Evolutionary conservation across 2,888 invertebrate species (phyloP).

Genomic region (Apamea anceps): DNA sequence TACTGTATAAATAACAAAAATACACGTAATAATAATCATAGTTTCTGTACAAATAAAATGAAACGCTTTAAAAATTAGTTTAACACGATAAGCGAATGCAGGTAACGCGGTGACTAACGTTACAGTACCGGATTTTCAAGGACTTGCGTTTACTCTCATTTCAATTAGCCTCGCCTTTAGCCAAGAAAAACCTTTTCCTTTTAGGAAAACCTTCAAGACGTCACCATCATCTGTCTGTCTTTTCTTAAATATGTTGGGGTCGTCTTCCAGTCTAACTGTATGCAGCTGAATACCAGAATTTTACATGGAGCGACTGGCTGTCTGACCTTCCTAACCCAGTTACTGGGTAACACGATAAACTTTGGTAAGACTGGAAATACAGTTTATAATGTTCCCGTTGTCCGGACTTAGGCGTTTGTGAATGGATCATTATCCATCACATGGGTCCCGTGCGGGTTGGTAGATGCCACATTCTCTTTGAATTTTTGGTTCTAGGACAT

Average conservation of each 20-base stretch:
- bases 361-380: neutral
- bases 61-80: conserved; percentile 33
- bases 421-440: neutral
- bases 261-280: too few relatives aligned
- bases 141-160: conserved; percentile 6
- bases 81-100: conserved; percentile 32
- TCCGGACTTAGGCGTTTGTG: neutral
- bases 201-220: neutral
- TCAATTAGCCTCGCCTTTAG: neutral
- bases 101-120: conserved; percentile 25
- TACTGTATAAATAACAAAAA: conserved; percentile 3
- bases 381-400: neutral
- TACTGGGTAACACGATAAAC: too few relatives aligned
- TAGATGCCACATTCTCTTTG: neutral
- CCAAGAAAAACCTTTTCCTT: neutral
- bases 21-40: conserved; percentile 7
- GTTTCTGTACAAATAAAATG: conserved; percentile 36
- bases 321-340: too few relatives aligned
- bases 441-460: too few relatives aligned
- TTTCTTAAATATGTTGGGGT: too few relatives aligned
- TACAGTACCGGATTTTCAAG: conserved; percentile 29
- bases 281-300: too few relatives aligned
- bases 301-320: too few relatives aligned
- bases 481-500: neutral
- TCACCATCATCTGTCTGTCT: neutral